Percentiles rank a stretch among this genome's conserved stretches.
phyloP scores from a whole-genome alignment of 2,113 vertebrate genomes.

The Phylloscopus whistleri region DNA sequence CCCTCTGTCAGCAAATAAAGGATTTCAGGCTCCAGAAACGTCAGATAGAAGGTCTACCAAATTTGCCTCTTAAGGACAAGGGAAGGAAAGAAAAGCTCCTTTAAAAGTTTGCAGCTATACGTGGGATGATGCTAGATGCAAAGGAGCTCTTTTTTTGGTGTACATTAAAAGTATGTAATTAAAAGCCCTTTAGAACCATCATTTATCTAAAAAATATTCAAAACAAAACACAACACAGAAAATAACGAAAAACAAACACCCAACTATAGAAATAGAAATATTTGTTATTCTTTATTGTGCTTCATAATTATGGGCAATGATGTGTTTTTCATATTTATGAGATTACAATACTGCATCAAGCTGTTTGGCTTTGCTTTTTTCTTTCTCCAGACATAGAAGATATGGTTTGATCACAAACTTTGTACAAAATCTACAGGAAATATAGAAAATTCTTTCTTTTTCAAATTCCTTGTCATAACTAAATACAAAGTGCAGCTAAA shows the following conservation, averaged over 20 bases:
- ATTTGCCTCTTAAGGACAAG: not conserved
- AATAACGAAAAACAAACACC: not conserved
- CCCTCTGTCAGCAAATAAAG: not conserved
- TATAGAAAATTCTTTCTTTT: not conserved
- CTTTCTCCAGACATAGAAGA: not conserved
- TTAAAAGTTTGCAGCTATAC: not conserved
- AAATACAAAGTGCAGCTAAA: not conserved
- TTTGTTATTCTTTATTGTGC: not conserved
- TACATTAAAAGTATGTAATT: not conserved
- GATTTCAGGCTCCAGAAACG: not conserved
- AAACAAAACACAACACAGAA: not conserved
- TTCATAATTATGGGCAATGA: not conserved
- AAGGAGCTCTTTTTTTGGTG: not conserved
- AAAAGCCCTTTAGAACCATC: not conserved
- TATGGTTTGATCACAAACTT: not conserved
- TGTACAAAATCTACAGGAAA: not conserved
- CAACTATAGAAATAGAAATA: not conserved
- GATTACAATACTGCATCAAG: not conserved
- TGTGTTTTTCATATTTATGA: constrained; percentile 16
- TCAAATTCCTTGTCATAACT: not conserved
- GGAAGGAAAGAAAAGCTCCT: not conserved
- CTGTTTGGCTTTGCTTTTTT: not conserved
- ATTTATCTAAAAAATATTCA: not conserved
- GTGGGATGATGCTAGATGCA: not conserved
- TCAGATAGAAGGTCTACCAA: not conserved